phyloP scores from a whole-genome alignment of 2,797 vertebrate genomes.

The Carduelis carduelis region DNA sequence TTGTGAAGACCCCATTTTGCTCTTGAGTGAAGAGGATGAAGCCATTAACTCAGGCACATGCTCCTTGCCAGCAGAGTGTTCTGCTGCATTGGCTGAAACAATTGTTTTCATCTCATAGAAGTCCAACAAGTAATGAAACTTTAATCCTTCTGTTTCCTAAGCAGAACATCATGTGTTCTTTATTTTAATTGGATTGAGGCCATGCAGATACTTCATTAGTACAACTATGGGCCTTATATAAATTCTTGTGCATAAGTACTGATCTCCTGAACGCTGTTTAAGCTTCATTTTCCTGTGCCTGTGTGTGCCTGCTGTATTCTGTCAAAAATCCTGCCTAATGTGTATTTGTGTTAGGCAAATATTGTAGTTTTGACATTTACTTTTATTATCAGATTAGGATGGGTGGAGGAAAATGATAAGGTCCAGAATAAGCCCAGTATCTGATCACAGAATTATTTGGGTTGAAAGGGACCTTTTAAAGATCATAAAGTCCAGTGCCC shows the following conservation, averaged over 20 bases:
- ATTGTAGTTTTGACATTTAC: neutral
- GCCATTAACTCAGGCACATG: neutral
- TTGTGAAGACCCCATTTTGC: neutral
- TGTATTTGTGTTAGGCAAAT: neutral
- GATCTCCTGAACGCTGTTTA: neutral
- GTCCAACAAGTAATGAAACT: neutral
- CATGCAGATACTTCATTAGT: neutral
- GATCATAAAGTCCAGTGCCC: fast-evolving
- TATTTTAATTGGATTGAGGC: neutral
- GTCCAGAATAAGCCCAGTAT: neutral
- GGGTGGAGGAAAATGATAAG: neutral
- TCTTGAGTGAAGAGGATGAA: neutral
- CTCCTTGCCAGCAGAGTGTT: neutral
- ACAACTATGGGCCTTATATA: neutral
- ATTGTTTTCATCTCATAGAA: neutral
- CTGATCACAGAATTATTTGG: neutral
- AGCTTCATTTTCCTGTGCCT: neutral
- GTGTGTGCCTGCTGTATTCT: neutral
- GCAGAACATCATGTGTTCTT: neutral
- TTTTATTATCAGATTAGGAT: neutral
- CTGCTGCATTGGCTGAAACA: neutral
- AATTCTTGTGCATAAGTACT: neutral
- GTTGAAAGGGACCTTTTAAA: neutral
- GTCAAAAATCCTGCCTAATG: neutral
- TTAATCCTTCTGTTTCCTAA: neutral